phyloP scores from a whole-genome alignment of 1,140 invertebrate species.

The Penaeus japonicus region DNA sequence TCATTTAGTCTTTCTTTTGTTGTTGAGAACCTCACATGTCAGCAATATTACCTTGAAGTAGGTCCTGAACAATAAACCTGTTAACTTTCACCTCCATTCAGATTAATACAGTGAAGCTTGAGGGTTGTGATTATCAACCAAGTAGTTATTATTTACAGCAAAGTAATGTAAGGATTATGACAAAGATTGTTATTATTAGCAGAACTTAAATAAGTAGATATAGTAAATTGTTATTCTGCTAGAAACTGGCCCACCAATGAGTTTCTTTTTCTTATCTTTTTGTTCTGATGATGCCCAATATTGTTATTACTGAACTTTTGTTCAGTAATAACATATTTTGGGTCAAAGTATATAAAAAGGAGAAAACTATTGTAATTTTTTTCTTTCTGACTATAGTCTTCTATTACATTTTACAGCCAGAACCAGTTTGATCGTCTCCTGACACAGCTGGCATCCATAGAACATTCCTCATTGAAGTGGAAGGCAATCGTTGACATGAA shows the following conservation, averaged over 20 bases:
- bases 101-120: not conserved
- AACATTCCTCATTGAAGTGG: conserved; percentile 88
- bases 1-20: too few relatives aligned
- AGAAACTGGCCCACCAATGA: too few relatives aligned
- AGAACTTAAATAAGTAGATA: not conserved
- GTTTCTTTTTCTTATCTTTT: too few relatives aligned
- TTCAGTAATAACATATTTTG: too few relatives aligned
- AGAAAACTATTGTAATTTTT: not conserved
- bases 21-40: too few relatives aligned
- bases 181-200: not conserved
- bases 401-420: conserved; percentile 61
- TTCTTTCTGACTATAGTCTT: not conserved
- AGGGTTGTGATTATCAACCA: not conserved
- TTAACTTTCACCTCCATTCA: too few relatives aligned
- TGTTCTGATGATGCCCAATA: too few relatives aligned
- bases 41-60: too few relatives aligned
- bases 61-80: too few relatives aligned
- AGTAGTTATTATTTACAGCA: not conserved
- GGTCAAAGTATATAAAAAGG: too few relatives aligned
- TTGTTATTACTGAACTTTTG: not conserved
- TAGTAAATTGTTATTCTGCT: not conserved
- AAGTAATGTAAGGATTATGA: too few relatives aligned
- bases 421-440: conserved; percentile 79
- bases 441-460: conserved; percentile 83
- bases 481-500: conserved; percentile 82